Base-by-base conservation (phyloP, 2,113 vertebrate genomes). In the Macroglossus sobrinus region DNA sequence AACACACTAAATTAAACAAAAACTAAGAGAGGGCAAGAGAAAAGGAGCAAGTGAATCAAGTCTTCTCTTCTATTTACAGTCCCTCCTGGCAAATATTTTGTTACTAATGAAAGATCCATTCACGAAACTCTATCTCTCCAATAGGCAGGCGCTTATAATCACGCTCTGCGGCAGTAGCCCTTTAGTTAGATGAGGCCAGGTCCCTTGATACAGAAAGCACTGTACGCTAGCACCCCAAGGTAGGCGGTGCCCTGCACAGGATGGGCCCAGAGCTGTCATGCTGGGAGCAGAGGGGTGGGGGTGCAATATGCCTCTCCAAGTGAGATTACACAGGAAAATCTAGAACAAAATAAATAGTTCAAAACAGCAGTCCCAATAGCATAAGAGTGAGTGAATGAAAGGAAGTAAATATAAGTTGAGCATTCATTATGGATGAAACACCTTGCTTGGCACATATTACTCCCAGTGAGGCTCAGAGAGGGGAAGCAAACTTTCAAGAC, bases 1-100 rank as follows among this genome's bases (percentile, higher is more conserved):
- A 98, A 98, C 97, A 98, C 55, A 79, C 63, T 84, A 97, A 97
- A 66, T 92, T 91, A 97, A 95, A 93, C 89, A 93, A 95, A 97
- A 95, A 72, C 38, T 30, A 78, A 85, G 53, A 43, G 40, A 92
- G 69, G 35, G 71, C 5, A 87, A 78, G 71, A 94, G 96, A 96
- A 94, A 94, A 90, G 88, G 94, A 96, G 47, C 85, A 81, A 97
- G 79, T 97, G 96, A 96, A 97, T 97, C 89, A 87, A 95, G 95
- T 76, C 63, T 94, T 90, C 96, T 84, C 19, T 68, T 0, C 80
- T 97, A 94, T 96, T 95, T 92, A 92, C 72, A 95, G 93, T 61
- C 78, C 55, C 74, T 76, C 2, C 13, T 24, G 53, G 69, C 92
- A 97, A 97, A 93, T 53, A 90, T 80, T 76, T 30, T 91, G 81